Percentiles rank a stretch among this genome's conserved stretches.
phyloP scores from a whole-genome alignment of 2,888 invertebrate species.

The Mactromeris polynyma region DNA sequence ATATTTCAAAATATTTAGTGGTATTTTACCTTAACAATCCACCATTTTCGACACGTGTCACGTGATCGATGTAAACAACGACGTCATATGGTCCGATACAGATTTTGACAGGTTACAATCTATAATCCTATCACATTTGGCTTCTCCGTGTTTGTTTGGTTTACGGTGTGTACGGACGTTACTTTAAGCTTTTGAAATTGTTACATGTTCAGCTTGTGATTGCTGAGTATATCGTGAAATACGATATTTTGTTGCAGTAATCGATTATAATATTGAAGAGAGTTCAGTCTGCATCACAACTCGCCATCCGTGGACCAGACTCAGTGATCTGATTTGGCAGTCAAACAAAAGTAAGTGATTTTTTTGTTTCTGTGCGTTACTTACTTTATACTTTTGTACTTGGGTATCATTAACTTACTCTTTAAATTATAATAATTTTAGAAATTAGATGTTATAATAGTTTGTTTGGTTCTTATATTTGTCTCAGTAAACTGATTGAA shows the following conservation, averaged over 20 bases:
- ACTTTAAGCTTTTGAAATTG: too few species aligned
- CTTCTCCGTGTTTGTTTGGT: background rate
- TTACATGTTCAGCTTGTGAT: too few species aligned
- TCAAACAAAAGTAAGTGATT: background rate
- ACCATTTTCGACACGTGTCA: background rate
- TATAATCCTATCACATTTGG: background rate
- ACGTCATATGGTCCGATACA: slow-evolving; percentile 22
- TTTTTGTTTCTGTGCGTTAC: background rate
- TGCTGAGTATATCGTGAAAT: too few species aligned
- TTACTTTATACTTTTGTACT: too few species aligned
- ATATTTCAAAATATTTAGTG: background rate
- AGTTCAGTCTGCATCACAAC: background rate
- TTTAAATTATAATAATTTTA: too few species aligned
- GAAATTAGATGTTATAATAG: too few species aligned
- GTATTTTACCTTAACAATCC: background rate
- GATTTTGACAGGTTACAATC: slow-evolving; percentile 18
- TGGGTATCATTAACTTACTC: too few species aligned
- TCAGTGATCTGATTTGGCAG: background rate
- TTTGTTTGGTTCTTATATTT: too few species aligned
- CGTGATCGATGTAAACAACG: slow-evolving; percentile 6
- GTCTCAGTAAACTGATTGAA: too few species aligned
- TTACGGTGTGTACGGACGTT: background rate
- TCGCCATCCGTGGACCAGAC: too few species aligned
- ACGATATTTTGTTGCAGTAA: too few species aligned
- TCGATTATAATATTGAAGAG: too few species aligned